phyloP scores from a whole-genome alignment of 2,888 invertebrate species.

The Patella depressa region DNA sequence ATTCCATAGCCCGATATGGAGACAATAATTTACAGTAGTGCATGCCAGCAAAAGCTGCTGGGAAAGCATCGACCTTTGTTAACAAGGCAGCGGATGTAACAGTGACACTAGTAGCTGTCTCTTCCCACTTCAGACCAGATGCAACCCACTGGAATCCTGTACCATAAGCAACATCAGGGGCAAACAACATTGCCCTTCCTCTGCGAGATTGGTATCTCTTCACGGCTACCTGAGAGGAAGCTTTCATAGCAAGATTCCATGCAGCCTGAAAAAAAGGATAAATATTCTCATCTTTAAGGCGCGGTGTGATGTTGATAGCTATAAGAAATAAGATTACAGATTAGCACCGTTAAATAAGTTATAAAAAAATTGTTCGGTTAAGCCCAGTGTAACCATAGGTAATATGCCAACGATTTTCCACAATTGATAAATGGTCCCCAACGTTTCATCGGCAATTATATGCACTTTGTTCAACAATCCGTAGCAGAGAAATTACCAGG shows the following conservation, averaged over 20 bases:
- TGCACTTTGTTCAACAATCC: no score
- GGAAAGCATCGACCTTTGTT: conserved; percentile 18
- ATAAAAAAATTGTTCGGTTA: no score
- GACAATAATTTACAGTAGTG: conserved; percentile 53
- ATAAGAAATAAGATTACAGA: neutral
- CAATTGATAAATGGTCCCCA: no score
- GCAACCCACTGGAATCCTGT: conserved; percentile 32
- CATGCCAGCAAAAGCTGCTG: conserved; percentile 37
- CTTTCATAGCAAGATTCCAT: conserved; percentile 29
- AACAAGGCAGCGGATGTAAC: conserved; percentile 40
- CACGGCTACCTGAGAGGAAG: conserved; percentile 34
- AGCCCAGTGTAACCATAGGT: no score
- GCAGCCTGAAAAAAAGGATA: conserved; percentile 29
- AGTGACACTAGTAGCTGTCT: conserved; percentile 37
- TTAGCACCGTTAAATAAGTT: no score
- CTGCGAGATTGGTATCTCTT: conserved; percentile 30
- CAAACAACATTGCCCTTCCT: conserved; percentile 32
- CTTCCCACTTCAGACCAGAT: conserved; percentile 24
- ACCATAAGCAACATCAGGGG: conserved; percentile 29
- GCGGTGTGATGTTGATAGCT: neutral
- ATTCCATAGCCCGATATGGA: conserved; percentile 58
- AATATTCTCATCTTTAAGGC: neutral
- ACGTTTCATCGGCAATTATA: no score
- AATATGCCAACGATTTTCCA: no score
- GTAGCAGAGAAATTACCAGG: no score